Percentiles rank a stretch among this genome's conserved stretches.
Evolutionary conservation across 2,888 invertebrate genomes (phyloP).

Genomic region (Dicyrtoma fusca): DNA sequence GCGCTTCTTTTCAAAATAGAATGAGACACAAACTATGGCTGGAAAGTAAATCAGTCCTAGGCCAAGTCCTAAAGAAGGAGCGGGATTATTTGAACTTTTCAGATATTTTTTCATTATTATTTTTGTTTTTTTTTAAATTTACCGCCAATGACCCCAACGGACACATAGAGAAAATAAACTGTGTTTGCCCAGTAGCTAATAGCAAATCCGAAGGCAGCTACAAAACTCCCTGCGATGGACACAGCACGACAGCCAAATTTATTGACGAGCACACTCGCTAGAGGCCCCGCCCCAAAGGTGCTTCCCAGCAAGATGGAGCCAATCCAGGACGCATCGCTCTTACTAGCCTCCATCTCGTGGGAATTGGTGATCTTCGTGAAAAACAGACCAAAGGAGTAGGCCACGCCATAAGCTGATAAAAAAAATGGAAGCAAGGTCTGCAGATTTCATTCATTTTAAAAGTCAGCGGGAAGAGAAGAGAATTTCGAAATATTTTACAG

Average conservation of each 20-base stretch:
- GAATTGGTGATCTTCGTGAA: constrained; percentile 75
- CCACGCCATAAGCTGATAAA: constrained; percentile 98
- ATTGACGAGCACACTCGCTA: constrained; percentile 93
- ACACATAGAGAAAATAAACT: constrained; percentile 81
- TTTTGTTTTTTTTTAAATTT: too few species aligned
- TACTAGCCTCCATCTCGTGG: constrained; percentile 79
- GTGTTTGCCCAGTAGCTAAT: constrained; percentile 81
- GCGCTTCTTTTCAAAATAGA: constrained; percentile 92
- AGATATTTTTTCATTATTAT: too few species aligned
- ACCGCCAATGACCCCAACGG: constrained; percentile 91
- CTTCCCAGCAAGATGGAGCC: constrained; percentile 92
- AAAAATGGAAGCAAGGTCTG: too few species aligned
- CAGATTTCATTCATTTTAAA: too few species aligned
- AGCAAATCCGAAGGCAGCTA: constrained; percentile 77
- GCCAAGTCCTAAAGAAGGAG: constrained; percentile 92
- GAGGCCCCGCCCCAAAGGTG: constrained; percentile 90
- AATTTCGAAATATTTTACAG: too few species aligned
- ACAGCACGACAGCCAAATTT: constrained; percentile 90
- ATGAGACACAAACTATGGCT: constrained; percentile 95
- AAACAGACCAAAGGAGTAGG: constrained; percentile 97
- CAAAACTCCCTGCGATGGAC: constrained; percentile 83
- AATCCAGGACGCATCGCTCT: constrained; percentile 88
- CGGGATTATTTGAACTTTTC: too few species aligned
- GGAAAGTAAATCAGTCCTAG: constrained; percentile 97
- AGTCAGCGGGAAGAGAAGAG: too few species aligned